These are phyloP conservation scores for Chromoteleia sp. DNA, from an alignment of 2,888 invertebrate genomes.

Conservation along the genomic window DNA sequence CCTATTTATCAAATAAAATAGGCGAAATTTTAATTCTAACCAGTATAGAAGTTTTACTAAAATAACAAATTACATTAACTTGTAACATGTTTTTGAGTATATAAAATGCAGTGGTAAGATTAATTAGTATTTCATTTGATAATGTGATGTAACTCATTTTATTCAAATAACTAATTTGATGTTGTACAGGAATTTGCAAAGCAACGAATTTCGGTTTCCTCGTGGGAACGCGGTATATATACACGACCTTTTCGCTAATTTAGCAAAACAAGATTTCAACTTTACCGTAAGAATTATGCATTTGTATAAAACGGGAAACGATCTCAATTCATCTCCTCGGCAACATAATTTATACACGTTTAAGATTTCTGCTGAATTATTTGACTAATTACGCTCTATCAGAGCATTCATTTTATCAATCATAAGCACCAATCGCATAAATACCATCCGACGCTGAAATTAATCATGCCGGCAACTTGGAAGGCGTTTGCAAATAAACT, in stretches of 20 bases:
- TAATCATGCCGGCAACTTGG: slow-evolving; percentile 2
- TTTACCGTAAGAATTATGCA: slow-evolving; percentile 27
- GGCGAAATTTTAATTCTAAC: too few species aligned
- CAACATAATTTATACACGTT: slow-evolving; percentile 23
- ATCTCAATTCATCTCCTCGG: slow-evolving; percentile 12
- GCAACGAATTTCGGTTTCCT: slow-evolving; percentile 3
- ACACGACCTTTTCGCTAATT: slow-evolving; percentile 25
- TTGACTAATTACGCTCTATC: slow-evolving; percentile 13
- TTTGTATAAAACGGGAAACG: slow-evolving; percentile 2
- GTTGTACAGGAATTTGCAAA: not conserved
- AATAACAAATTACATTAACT: not conserved
- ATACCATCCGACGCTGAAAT: slow-evolving; percentile 15
- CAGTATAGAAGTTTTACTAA: not conserved
- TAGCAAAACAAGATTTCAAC: slow-evolving; percentile 38
- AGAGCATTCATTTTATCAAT: slow-evolving; percentile 15
- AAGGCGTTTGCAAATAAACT: too few species aligned
- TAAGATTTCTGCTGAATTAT: not conserved
- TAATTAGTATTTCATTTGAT: slow-evolving; percentile 1
- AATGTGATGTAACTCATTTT: slow-evolving; percentile 2
- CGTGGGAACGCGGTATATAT: not conserved
- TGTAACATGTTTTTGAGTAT: too few species aligned
- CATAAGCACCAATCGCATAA: slow-evolving; percentile 31
- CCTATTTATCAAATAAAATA: too few species aligned
- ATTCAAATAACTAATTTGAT: slow-evolving; percentile 16
- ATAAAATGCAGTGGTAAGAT: not conserved